Conservation (phyloP, 2,113 vertebrate species). For the Dunckerocampus dactyliophorus region DNA sequence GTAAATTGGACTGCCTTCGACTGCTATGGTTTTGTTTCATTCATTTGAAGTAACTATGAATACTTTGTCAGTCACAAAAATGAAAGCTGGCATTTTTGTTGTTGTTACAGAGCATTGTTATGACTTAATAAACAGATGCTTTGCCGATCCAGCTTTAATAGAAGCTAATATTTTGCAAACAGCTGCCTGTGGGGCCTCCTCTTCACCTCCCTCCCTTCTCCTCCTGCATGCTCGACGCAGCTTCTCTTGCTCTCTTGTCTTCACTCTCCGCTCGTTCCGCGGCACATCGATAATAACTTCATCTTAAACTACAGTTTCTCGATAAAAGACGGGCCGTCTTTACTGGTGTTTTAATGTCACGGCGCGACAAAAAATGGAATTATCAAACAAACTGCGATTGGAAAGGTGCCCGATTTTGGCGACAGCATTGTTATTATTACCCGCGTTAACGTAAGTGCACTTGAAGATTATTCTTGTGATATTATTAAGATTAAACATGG, state of each 20-base stretch:
- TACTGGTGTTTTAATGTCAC: constrained; percentile 77
- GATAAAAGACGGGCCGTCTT: constrained; percentile 34
- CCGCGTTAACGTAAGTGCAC: constrained; percentile 77
- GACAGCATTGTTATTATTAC: constrained; percentile 76
- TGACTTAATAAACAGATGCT: constrained; percentile 41
- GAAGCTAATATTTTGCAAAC: constrained; percentile 68
- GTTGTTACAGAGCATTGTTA: background rate
- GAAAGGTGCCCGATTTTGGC: constrained; percentile 76
- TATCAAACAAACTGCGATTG: constrained; percentile 70
- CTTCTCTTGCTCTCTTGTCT: constrained; percentile 64
- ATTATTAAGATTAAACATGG: no score
- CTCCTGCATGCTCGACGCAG: constrained; percentile 7
- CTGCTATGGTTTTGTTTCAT: no score
- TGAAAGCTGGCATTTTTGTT: no score
- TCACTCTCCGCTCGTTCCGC: constrained; percentile 66
- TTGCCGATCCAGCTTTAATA: constrained; percentile 45
- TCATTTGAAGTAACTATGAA: no score
- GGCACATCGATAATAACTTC: constrained; percentile 61
- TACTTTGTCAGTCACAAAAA: no score
- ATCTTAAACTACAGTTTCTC: constrained; percentile 40
- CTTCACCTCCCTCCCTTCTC: constrained; percentile 29
- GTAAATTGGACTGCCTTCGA: no score
- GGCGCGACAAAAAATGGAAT: constrained; percentile 75
- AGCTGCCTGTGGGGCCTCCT: constrained; percentile 67
- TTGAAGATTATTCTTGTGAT: background rate